phyloP scores from a whole-genome alignment of 2,113 vertebrate species.

The Epinephelus fuscoguttatus region DNA sequence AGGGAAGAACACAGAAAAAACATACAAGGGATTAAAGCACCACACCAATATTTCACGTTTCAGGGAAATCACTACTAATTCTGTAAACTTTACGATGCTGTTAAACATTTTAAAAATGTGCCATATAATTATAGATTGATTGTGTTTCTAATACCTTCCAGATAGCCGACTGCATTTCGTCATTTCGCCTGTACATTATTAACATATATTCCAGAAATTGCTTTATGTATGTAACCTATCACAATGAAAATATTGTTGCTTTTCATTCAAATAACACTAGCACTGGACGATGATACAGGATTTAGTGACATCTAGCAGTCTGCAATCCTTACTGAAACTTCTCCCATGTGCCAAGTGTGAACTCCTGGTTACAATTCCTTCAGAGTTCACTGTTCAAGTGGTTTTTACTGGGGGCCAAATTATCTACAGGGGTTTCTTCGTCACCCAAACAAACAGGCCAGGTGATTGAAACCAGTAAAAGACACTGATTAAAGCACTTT shows the following conservation, averaged over 20 bases:
- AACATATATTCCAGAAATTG: not conserved
- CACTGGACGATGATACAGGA: not conserved
- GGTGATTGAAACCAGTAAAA: too few species aligned
- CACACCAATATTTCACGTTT: not conserved
- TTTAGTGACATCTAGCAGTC: too few species aligned
- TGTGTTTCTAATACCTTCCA: not conserved
- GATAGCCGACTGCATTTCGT: not conserved
- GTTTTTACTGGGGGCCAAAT: too few species aligned
- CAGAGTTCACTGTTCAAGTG: too few species aligned
- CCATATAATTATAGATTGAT: not conserved
- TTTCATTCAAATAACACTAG: not conserved
- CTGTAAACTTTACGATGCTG: too few species aligned
- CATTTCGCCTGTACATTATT: not conserved
- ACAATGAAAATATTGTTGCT: not conserved
- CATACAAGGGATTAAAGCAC: not conserved
- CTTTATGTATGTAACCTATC: not conserved
- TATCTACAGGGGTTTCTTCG: too few species aligned
- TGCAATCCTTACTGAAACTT: too few species aligned
- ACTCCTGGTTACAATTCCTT: too few species aligned
- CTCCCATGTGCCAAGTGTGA: too few species aligned
- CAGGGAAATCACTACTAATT: not conserved
- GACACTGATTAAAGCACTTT: too few species aligned
- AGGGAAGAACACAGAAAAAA: conserved; percentile 13
- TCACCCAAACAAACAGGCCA: too few species aligned
- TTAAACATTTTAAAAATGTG: not conserved